Evolutionary conservation across 2,888 invertebrate species (phyloP), one percentile per base, ranked within the genome.

Genomic region (Candidula unifasciata): DNA sequence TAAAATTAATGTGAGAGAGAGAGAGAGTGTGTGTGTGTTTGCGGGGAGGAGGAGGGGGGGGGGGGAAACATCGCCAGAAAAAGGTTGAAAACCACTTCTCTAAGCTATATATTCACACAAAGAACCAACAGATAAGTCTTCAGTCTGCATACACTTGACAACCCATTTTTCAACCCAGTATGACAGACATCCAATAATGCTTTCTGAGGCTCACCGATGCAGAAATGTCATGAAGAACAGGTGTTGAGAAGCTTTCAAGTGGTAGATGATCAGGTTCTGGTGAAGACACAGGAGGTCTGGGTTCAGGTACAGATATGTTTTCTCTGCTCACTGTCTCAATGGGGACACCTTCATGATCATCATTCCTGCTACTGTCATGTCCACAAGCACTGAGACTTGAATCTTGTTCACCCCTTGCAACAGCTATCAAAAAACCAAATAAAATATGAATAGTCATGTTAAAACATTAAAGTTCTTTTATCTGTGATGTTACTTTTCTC

Each of bases 401-500:
- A 5, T 54, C 74, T 18, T 74, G 74, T 16, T 74, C 74, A 74
- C 54, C 74, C 30, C 54, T 74, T 54, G 52, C 21, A 27, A 74
- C 16, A 5, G 74, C 74, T 74, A 44, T 8, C 54, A 74, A 74
- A 74, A 52, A 0, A n/a, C n/a, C 21, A 21, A 60, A 60, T 24
- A 16, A 60, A 60, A 60, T 24, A 16, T 24, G n/a, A 60, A 60
- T n/a, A 24, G 21, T 24, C 24, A 60, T 60, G 21, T 60, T 5
- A 21, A 5, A 60, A 60, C 3, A n/a, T 24, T n/a, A n/a, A 60
- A n/a, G 3, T 24, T 0, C n/a, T 44, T 44, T 13, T 44, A 44
- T 13, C 44, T 1, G 6, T 44, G 44, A 44, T 6, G 44, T 44
- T 44, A 10, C 13, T 10, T 44, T 44, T 44, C 8, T 44, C 44